Base-by-base conservation (phyloP, 2,113 vertebrate genomes). In the Athene cunicularia region DNA sequence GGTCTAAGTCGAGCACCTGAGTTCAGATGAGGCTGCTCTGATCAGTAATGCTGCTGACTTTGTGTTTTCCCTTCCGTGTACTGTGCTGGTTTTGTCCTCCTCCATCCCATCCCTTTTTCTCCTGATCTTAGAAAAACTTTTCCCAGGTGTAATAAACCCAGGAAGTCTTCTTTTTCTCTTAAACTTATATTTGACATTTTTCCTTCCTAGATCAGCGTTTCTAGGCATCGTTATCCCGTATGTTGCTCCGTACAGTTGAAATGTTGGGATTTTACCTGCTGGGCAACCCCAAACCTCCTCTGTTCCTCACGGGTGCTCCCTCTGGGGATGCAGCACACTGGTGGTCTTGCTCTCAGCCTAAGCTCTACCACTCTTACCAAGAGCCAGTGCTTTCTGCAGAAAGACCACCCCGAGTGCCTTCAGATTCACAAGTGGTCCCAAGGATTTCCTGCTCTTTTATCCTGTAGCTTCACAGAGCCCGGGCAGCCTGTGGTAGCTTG, bases 281-380 rank as follows among this genome's bases (percentile, higher is more conserved):
- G 83, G 18, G 13, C 7, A 12, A 1, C 30, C 18, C n/a, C 21
- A 16, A 53, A 49, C 45, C 16, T 27, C 9, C 28, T 35, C 12
- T 32, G 10, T 45, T 87, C 45, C 73, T 35, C 2, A 0, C 22
- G 14, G 37, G 28, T 8, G 28, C 6, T 84, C 28, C 60, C 11
- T 59, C 28, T 35, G 56, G 41, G 63, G 53, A 3, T 30, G 41
- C 23, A 56, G 30, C 1, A 0, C 6, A 0, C 9, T 14, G 41
- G 60, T 53, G 59, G 6, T 45, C 55, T 64, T 50, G 41, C 18
- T 39, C 35, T 16, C 33, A n/a, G 67, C 43, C 7, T 3, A 9
- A 20, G 24, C 7, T 19, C 49, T 37, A 4, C 41, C 11, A 2
- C 0, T 0, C 28, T 80, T 21, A 53, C 1, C 11, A 8, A 75